Evolutionary conservation across 2,797 vertebrate genomes (phyloP), one percentile per base, ranked within the genome.

Genomic region (Lerista edwardsae): DNA sequence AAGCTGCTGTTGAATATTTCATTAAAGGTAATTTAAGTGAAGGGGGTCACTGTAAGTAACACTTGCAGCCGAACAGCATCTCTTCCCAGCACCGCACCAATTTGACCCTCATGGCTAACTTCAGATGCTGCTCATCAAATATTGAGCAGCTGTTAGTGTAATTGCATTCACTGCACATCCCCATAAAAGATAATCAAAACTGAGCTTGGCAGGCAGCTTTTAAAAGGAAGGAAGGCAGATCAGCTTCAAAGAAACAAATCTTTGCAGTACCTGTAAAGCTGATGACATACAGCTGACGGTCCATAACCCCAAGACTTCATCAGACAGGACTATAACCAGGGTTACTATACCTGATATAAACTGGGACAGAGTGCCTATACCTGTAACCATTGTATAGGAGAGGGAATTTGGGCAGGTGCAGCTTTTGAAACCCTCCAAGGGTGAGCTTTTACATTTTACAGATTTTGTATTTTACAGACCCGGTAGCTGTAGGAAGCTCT

Each of bases 11-110:
- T 92, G 91, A 88, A 93, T 89, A 85, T 92, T 93, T 93, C 75
- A 92, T 90, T 90, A 88, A 73, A 92, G 86, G 88, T 90, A 90
- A 94, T 94, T 93, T 88, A 82, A 90, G 89, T 79, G 88, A 81
- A 82, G 82, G 5, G 69, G 41, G 76, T 88, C 83, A 90, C 80
- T 0, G 21, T 85, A 88, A 90, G 89, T 90, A 88, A 93, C 87
- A 91, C 92, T 89, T 93, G 71, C 81, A 89, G 85, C 55, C 69
- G 75, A 77, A 87, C 75, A 59, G 89, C 87, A 80, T 87, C 80
- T 89, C 72, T 75, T 77, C 72, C 61, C 29, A 65, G 88, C 84
- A 92, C 79, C 81, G 55, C 55, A 61, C 75, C 83, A 27, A 61
- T 86, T 85, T 93, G 89, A 93, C 87, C 91, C 81, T 91, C 65